Conservation (phyloP, 1,140 invertebrate genomes). For the Sitophilus oryzae region DNA sequence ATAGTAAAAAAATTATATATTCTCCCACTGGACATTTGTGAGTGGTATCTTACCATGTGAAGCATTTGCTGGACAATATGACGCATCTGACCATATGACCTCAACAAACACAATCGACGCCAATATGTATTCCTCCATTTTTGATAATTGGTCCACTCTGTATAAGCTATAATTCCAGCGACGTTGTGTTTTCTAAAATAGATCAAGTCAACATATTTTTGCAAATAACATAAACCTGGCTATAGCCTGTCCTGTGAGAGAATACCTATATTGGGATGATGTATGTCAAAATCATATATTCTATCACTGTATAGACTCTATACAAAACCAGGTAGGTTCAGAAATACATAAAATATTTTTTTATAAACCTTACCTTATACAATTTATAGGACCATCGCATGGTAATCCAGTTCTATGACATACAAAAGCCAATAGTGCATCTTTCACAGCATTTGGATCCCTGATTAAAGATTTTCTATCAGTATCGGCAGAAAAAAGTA, state of each 20-base stretch:
- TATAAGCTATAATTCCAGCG: conserved; percentile 64
- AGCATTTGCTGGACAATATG: conserved; percentile 75
- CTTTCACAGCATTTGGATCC: conserved; percentile 64
- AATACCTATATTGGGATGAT: not conserved
- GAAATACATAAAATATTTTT: not conserved
- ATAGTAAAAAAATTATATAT: not conserved
- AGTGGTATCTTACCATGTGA: conserved; percentile 55
- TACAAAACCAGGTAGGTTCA: not conserved
- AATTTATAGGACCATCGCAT: conserved; percentile 48
- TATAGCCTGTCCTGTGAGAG: not conserved
- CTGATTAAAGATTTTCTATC: conserved; percentile 30
- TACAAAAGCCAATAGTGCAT: conserved; percentile 73
- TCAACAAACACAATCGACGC: conserved; percentile 60
- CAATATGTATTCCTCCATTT: conserved; percentile 59
- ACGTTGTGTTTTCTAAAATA: conserved; percentile 63
- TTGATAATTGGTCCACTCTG: conserved; percentile 66
- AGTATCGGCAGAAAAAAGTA: conserved; percentile 35
- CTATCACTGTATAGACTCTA: not conserved
- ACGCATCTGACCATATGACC: conserved; percentile 69
- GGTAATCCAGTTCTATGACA: conserved; percentile 77
- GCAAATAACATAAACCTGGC: not conserved
- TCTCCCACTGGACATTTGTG: no score
- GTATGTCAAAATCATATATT: not conserved
- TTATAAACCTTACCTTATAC: conserved; percentile 32
- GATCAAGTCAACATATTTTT: not conserved